Conservation (phyloP, 2,888 invertebrate species). For the Lordiphosa andalusiaca region DNA sequence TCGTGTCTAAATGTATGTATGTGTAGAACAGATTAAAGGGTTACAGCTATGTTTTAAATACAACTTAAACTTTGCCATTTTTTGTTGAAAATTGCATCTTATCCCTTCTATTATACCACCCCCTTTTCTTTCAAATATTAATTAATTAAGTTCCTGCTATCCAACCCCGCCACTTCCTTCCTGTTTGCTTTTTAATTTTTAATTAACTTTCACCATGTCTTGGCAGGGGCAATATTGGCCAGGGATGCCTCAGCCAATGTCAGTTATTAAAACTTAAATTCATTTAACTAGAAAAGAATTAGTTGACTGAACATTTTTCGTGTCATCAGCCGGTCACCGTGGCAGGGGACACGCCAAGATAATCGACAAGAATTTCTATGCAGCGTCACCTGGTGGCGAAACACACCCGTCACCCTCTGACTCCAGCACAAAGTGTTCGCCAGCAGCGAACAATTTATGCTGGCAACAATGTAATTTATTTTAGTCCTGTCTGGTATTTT, state of each 20-base stretch:
- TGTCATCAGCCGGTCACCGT: conserved; percentile 42
- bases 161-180: conserved; percentile 11
- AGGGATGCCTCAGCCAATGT: conserved; percentile 23
- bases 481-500: conserved; percentile 49
- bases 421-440: conserved; percentile 68
- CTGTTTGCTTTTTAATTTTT: conserved; percentile 49
- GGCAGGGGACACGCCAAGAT: conserved; percentile 28
- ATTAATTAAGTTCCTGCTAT: conserved; percentile 2
- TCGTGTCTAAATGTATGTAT: no score
- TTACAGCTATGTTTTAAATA: no score
- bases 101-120: no score
- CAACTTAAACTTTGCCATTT: no score
- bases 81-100: no score
- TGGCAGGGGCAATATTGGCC: conserved; percentile 27
- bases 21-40: no score
- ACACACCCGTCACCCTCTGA: conserved; percentile 10
- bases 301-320: conserved; percentile 52
- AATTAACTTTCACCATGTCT: conserved; percentile 52
- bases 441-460: conserved; percentile 58
- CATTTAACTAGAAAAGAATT: conserved; percentile 57
- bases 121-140: no score
- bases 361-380: conserved; percentile 34
- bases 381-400: no score
- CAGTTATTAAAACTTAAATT: conserved; percentile 71
- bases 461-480: conserved; percentile 69